Evolutionary conservation across 2,113 vertebrate species (phyloP).

Genomic region (Opisthocomus hoazin): DNA sequence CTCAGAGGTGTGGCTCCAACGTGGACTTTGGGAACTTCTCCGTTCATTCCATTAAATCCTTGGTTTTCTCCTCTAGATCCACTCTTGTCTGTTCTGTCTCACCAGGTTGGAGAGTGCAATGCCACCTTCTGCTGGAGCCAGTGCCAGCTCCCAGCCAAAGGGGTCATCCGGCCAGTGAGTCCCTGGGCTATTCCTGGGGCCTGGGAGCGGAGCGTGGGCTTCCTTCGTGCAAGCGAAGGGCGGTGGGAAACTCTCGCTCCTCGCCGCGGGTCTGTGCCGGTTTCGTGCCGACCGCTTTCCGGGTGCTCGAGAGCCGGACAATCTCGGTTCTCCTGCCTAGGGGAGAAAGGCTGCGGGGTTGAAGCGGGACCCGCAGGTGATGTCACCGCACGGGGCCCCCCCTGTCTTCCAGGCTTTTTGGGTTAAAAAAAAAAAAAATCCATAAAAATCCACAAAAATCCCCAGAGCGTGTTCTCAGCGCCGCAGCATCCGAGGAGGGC

Average conservation of each 20-base stretch:
- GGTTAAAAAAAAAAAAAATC: background rate
- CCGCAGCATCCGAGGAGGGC: background rate
- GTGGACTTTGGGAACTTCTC: background rate
- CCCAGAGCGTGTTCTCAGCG: background rate
- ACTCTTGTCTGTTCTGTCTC: background rate
- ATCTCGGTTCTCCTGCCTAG: background rate
- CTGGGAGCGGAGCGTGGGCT: background rate
- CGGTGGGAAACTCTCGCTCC: accelerated
- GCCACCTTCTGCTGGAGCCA: background rate
- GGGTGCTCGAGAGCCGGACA: background rate
- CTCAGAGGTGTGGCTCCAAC: background rate
- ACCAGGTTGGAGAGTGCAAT: background rate
- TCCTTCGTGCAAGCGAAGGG: background rate
- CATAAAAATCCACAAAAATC: background rate
- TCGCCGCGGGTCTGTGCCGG: background rate
- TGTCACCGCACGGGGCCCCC: background rate
- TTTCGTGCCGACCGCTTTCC: background rate
- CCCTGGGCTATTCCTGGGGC: background rate
- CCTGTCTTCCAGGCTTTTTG: background rate
- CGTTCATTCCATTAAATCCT: slow-evolving; percentile 68
- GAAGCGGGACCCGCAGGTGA: background rate
- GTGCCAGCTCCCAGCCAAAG: background rate
- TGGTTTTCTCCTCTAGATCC: background rate
- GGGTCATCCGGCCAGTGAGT: background rate
- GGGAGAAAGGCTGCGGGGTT: background rate